phyloP scores from a whole-genome alignment of 1,140 invertebrate genomes.

The Drosophila truncata region DNA sequence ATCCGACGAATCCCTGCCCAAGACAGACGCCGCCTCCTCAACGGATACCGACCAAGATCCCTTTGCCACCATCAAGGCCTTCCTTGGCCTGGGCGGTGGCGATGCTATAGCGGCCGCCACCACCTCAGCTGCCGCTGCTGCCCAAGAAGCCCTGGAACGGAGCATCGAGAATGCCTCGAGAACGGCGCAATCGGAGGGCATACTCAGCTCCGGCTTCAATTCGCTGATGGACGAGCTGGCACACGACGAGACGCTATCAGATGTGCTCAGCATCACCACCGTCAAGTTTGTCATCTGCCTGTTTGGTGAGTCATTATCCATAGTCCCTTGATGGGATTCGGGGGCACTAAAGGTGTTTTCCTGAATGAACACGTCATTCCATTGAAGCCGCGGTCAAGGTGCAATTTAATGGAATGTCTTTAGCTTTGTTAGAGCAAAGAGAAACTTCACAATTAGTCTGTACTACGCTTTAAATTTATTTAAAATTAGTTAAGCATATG shows the following conservation, averaged over 20 bases:
- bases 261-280: conserved; percentile 86
- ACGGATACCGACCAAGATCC: conserved; percentile 23
- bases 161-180: conserved; percentile 69
- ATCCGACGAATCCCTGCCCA: conserved; percentile 4
- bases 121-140: conserved; percentile 5
- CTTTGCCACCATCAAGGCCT: conserved; percentile 51
- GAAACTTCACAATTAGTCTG: no score
- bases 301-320: conserved; percentile 86
- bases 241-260: conserved; percentile 86
- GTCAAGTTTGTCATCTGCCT: conserved; percentile 88
- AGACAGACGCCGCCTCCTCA: neutral
- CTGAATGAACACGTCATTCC: conserved; percentile 6
- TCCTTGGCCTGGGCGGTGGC: conserved; percentile 53
- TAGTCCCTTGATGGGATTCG: neutral
- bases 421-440: neutral
- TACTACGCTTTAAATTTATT: neutral
- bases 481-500: neutral
- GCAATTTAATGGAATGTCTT: neutral
- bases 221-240: conserved; percentile 83
- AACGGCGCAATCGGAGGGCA: conserved; percentile 45
- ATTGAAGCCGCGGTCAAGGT: conserved; percentile 1
- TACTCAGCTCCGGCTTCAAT: conserved; percentile 68
- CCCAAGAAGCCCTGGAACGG: conserved; percentile 51
- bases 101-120: conserved; percentile 9
- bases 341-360: neutral